A percentile compares a stretch with the other conserved stretches of the same genome.
Conservation (phyloP, 2,113 vertebrate genomes). For the Crotalus helleri region DNA sequence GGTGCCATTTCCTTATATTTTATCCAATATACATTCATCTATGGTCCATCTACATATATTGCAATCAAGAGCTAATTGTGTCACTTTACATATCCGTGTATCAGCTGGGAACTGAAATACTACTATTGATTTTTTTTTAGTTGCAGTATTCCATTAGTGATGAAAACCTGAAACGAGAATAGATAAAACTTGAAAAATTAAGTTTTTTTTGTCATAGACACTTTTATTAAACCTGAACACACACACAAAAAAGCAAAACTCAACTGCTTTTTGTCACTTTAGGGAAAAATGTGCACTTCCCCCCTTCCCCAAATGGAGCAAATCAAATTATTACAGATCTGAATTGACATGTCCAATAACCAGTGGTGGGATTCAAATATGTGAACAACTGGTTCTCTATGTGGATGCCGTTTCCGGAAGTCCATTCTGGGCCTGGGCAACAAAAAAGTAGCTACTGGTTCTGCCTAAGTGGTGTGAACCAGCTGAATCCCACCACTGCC, state of each 20-base stretch:
- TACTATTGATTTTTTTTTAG: background rate
- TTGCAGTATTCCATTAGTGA: background rate
- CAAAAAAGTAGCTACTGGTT: too few species aligned
- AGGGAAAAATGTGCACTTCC: background rate
- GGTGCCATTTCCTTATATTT: background rate
- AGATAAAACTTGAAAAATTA: background rate
- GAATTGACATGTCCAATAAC: background rate
- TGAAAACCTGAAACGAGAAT: background rate
- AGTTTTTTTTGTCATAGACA: background rate
- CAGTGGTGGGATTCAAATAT: too few species aligned
- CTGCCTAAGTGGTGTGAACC: too few species aligned
- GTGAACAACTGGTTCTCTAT: too few species aligned
- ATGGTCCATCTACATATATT: background rate
- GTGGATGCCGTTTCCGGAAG: too few species aligned
- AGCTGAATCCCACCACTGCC: too few species aligned
- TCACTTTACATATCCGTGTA: background rate
- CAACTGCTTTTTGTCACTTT: background rate
- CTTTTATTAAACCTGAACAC: background rate
- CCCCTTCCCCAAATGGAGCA: background rate
- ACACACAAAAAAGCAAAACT: background rate
- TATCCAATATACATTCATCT: background rate
- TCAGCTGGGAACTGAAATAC: background rate
- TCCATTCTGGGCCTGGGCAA: too few species aligned
- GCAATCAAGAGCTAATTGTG: background rate
- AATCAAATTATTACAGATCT: background rate